A percentile compares a stretch with the other conserved stretches of the same genome.
Conservation (phyloP, 2,797 vertebrate species). For the Aythya fuligula region DNA sequence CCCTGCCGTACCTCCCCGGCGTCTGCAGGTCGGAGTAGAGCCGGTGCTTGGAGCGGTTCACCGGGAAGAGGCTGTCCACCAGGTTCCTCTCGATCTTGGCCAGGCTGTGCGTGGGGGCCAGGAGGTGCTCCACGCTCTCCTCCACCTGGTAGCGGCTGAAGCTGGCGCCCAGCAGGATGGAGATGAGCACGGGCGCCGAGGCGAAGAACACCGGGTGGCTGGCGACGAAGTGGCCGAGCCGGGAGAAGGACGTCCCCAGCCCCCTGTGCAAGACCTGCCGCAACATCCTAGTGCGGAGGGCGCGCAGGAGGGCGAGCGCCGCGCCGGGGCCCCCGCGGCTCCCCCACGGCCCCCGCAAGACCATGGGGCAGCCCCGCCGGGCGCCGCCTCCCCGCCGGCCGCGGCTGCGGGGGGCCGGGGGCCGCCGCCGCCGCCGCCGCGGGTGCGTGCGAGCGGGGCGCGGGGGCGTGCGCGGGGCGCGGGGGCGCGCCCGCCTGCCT, state of each 20-base stretch:
- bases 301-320: constrained; percentile 82
- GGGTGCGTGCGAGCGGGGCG: neutral
- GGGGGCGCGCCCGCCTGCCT: neutral
- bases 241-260: constrained; percentile 92
- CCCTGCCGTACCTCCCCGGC: constrained; percentile 93
- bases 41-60: constrained; percentile 95
- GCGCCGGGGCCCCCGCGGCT: constrained; percentile 84
- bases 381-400: constrained; percentile 41
- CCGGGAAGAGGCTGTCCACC: constrained; percentile 95
- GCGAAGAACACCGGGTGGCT: constrained; percentile 97
- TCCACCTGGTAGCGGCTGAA: constrained; percentile 97
- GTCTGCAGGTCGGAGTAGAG: constrained; percentile 98
- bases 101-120: constrained; percentile 95
- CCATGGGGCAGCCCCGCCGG: constrained; percentile 82
- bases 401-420: constrained; percentile 40
- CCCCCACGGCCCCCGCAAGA: constrained; percentile 87
- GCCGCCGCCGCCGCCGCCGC: neutral
- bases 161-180: constrained; percentile 95
- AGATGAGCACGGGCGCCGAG: constrained; percentile 93
- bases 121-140: constrained; percentile 93
- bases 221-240: constrained; percentile 94
- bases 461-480: neutral
- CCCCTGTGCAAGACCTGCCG: constrained; percentile 96
- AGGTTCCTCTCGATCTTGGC: constrained; percentile 98
- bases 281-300: constrained; percentile 94